These are phyloP conservation scores for Drosophila willistoni DNA, from an alignment of 1,140 invertebrate genomes.

Conservation along the genomic window DNA sequence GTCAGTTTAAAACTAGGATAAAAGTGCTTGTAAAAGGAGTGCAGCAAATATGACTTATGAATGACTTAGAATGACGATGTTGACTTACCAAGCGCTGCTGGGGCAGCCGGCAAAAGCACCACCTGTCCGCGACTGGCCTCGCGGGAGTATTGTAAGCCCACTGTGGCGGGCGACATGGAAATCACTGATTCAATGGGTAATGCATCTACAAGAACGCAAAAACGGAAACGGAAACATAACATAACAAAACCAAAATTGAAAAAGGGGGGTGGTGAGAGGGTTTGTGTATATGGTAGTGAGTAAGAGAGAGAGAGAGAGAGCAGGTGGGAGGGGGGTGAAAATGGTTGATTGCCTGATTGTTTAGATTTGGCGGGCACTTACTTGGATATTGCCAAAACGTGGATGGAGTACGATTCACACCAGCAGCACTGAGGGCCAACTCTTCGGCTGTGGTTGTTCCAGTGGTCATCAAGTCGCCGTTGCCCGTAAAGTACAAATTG, in stretches of 20 bases:
- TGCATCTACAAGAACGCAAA: constrained; percentile 84
- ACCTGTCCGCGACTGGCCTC: constrained; percentile 92
- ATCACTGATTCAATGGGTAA: constrained; percentile 88
- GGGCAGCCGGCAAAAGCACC: constrained; percentile 88
- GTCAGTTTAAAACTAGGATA: constrained; percentile 38
- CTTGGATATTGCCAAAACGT: constrained; percentile 90
- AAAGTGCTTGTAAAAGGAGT: constrained; percentile 35
- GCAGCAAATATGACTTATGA: constrained; percentile 25
- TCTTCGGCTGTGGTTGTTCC: constrained; percentile 75
- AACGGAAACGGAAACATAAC: constrained; percentile 68
- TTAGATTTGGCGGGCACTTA: constrained; percentile 80
- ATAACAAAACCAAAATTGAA: constrained; percentile 64
- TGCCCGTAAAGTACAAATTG: constrained; percentile 78
- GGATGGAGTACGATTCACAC: constrained; percentile 83
- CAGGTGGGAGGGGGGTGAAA: neutral
- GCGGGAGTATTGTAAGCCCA: constrained; percentile 91
- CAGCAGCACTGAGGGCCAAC: constrained; percentile 66
- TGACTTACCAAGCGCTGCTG: constrained; percentile 84
- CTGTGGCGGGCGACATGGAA: constrained; percentile 87
- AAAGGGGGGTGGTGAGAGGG: neutral
- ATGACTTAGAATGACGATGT: constrained; percentile 1
- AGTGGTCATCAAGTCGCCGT: constrained; percentile 79
- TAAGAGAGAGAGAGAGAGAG: neutral
- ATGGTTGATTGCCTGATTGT: neutral
- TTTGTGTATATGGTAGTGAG: constrained; percentile 5